These are phyloP conservation scores for Erannis defoliaria DNA, from an alignment of 2,888 invertebrate genomes.

Conservation along the genomic window DNA sequence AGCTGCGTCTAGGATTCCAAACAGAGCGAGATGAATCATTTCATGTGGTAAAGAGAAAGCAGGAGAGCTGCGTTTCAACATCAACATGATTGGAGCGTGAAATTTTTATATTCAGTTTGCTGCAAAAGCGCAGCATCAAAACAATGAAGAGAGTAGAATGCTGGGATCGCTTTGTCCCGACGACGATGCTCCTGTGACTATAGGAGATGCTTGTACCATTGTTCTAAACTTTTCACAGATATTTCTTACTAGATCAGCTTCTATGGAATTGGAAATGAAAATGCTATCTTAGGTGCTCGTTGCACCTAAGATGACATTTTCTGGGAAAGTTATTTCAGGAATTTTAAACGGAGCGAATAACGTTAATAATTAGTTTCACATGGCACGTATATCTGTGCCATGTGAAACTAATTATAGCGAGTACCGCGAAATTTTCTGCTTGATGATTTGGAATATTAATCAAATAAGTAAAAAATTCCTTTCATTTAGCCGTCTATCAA, in stretches of 20 bases:
- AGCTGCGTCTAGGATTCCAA: conserved; percentile 81
- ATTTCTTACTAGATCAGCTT: conserved; percentile 10
- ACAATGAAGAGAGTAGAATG: conserved; percentile 58
- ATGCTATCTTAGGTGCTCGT: conserved; percentile 13
- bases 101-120: conserved; percentile 81
- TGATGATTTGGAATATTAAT: conserved; percentile 9
- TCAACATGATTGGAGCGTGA: conserved; percentile 82
- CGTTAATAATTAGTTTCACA: neutral
- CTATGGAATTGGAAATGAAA: conserved; percentile 23
- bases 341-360: neutral
- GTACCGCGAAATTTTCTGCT: conserved; percentile 1
- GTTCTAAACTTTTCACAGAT: conserved; percentile 13
- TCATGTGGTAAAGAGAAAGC: conserved; percentile 47
- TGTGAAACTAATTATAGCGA: too few species aligned
- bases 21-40: conserved; percentile 62
- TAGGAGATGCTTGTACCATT: conserved; percentile 7
- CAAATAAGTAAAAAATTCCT: neutral
- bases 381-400: too few species aligned
- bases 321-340: neutral
- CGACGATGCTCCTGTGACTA: conserved; percentile 6
- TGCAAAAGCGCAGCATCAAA: conserved; percentile 74
- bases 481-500: neutral
- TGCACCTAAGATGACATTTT: too few species aligned
- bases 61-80: conserved; percentile 63
- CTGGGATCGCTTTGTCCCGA: conserved; percentile 30